Evolutionary conservation across 1,140 invertebrate genomes (phyloP).

Genomic region (Lithobius niger): DNA sequence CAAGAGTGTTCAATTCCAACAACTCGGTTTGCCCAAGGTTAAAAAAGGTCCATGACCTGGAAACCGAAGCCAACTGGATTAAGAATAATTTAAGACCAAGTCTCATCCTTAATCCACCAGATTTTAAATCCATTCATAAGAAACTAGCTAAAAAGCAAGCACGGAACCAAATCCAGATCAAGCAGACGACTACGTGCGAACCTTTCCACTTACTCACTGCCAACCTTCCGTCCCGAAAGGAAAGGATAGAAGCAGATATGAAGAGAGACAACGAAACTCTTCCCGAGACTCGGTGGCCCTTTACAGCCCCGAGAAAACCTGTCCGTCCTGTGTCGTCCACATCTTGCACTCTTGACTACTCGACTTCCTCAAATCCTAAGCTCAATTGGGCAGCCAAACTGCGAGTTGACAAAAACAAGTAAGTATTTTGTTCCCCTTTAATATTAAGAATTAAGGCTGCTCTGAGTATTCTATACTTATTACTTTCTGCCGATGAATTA

Average conservation of each 20-base stretch:
- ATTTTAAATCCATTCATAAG: neutral
- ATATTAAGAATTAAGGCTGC: neutral
- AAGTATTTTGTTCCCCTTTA: neutral
- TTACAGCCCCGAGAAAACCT: neutral
- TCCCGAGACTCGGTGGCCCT: neutral
- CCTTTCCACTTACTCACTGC: neutral
- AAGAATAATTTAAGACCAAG: too few species aligned
- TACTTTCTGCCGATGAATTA: too few species aligned
- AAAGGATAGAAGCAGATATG: neutral
- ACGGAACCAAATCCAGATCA: neutral
- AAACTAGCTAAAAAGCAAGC: neutral
- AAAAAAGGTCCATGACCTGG: neutral
- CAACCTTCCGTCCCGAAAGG: neutral
- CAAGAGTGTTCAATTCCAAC: neutral
- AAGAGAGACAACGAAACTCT: neutral
- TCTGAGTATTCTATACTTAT: too few species aligned
- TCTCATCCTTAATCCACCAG: neutral
- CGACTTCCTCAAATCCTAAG: neutral
- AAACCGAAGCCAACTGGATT: neutral
- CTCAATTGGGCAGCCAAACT: neutral
- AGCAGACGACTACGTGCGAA: neutral
- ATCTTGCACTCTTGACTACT: neutral
- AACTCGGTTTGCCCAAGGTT: neutral
- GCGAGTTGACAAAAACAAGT: neutral
- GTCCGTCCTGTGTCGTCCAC: neutral